Base-by-base conservation (phyloP, 2,888 invertebrate species). In the Leucozona laternaria region DNA sequence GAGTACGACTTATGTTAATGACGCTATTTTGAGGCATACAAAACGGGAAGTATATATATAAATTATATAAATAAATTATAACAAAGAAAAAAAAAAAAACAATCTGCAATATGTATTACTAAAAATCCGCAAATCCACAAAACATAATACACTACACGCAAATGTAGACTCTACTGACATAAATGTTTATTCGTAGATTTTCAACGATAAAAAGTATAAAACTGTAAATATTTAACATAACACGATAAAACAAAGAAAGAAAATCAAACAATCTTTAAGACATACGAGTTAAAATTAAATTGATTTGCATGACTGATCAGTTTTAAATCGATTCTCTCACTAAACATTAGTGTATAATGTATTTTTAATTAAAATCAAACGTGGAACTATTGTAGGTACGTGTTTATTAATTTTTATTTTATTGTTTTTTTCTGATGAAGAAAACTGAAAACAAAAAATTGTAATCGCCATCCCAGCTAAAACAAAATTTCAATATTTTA, bases 21-120 rank as follows among this genome's bases (percentile, higher is more conserved):
- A 77, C 85, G 85, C 85, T 82, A 79, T 79, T 57, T 71, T 73
- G 82, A 86, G 86, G 86, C 82, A 81, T 85, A 81, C 28, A 78
- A 62, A 71, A 37, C 58, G 48, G 37, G 8, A 77, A 37, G 22
- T 78, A 45, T 55, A 88, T 50, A 88, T 48, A 88, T 55, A 68
- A 50, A 66, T 71, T 55, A 50, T 75, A 80, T 85, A 78, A 83
- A 48, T 60, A 83, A 68, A 79, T 58, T 28, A 53, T 28, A 73
- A 68, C 48, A 78, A 31, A 43, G 78, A 68, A 77, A 45, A 75
- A 76, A 68, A 53, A 78, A 31, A 43, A 81, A 68, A 77, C 43
- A 75, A 76, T 77, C 71, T 88, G 88, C 88, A 88, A 82, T 86
- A 73, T 76, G 79, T 71, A 55, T 71, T 64, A 81, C 77, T 71